Conservation (phyloP, 1,140 invertebrate species). For the Araneus ventricosus region DNA sequence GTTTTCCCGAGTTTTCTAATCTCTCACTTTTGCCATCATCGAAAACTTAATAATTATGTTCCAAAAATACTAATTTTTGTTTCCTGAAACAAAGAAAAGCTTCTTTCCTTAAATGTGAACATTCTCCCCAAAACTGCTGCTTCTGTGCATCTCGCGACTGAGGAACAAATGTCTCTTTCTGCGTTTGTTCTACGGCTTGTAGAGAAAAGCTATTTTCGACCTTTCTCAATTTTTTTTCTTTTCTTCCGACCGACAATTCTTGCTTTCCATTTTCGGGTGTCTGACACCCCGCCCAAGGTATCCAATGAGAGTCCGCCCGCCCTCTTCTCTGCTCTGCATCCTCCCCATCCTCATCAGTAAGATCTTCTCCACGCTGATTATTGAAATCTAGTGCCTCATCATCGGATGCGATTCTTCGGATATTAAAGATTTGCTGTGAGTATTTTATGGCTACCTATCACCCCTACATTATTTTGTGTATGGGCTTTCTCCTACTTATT, state of each 20-base stretch:
- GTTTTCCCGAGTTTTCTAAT: neutral
- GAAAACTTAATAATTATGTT: no score
- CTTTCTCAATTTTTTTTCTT: conserved; percentile 62
- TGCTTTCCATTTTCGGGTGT: conserved; percentile 66
- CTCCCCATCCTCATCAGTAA: neutral
- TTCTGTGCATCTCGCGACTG: neutral
- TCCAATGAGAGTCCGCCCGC: conserved; percentile 54
- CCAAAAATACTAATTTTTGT: no score
- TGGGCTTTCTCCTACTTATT: no score
- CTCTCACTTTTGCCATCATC: neutral
- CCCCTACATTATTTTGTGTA: neutral
- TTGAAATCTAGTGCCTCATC: neutral
- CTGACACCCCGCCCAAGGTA: conserved; percentile 45
- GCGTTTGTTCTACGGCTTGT: neutral
- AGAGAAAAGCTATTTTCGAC: conserved; percentile 71
- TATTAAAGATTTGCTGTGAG: conserved; percentile 45
- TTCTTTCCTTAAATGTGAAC: neutral
- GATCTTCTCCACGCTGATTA: conserved; percentile 33
- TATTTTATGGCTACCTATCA: neutral
- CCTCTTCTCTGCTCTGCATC: neutral
- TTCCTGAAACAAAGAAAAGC: neutral
- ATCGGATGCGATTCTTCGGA: conserved; percentile 31
- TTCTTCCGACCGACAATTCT: conserved; percentile 60
- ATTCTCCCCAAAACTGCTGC: neutral
- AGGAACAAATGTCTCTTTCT: conserved; percentile 7